Conservation (phyloP, 2,113 vertebrate genomes). For the Oryzias melastigma region DNA sequence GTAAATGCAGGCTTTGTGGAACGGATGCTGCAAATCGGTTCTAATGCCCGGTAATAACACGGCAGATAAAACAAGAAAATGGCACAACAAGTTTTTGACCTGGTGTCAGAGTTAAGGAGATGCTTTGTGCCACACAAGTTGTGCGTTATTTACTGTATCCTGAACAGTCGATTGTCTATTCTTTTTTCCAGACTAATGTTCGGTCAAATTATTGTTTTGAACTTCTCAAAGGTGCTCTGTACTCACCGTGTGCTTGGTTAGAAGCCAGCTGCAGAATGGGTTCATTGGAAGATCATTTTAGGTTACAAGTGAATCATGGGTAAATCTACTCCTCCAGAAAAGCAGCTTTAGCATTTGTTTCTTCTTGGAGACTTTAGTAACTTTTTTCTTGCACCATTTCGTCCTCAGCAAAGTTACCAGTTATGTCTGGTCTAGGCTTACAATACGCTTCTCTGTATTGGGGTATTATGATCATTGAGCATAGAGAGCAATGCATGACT, state of each 20-base stretch:
- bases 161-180: slow-evolving; percentile 32
- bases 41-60: slow-evolving; percentile 59
- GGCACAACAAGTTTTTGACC: slow-evolving; percentile 50
- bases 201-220: slow-evolving; percentile 38
- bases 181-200: slow-evolving; percentile 49
- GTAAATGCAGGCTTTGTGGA: slow-evolving; percentile 71
- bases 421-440: slow-evolving; percentile 39
- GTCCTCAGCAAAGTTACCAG: slow-evolving; percentile 27
- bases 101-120: slow-evolving; percentile 40
- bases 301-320: no score
- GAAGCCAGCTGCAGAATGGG: slow-evolving; percentile 12
- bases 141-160: slow-evolving; percentile 46
- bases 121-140: slow-evolving; percentile 49
- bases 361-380: no score
- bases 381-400: slow-evolving; percentile 1
- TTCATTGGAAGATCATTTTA: no score
- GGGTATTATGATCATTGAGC: slow-evolving; percentile 72
- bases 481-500: slow-evolving; percentile 74
- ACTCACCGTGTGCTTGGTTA: slow-evolving; percentile 27
- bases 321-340: no score
- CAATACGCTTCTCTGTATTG: slow-evolving; percentile 69
- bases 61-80: slow-evolving; percentile 64
- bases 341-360: no score
- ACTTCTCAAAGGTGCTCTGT: slow-evolving; percentile 45
- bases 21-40: slow-evolving; percentile 54